These are phyloP conservation scores for Coleophora flavipennella DNA, from an alignment of 2,888 invertebrate species.

Conservation along the genomic window DNA sequence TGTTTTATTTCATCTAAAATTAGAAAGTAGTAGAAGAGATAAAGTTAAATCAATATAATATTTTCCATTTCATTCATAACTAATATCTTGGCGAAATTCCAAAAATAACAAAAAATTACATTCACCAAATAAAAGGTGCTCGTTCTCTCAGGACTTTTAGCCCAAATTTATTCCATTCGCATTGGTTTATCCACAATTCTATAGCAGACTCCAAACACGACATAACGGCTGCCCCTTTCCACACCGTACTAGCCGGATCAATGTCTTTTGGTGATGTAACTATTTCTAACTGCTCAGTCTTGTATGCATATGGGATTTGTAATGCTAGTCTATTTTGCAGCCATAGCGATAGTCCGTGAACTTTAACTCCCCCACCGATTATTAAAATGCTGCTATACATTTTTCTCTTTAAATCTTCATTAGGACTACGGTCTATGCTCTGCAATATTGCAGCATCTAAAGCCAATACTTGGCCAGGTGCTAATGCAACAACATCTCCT, in stretches of 20 bases:
- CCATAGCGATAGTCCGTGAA: conserved; percentile 87
- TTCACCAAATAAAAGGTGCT: conserved; percentile 91
- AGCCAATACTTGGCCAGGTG: conserved; percentile 86
- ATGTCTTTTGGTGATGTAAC: conserved; percentile 93
- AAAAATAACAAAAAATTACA: neutral
- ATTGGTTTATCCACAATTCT: conserved; percentile 90
- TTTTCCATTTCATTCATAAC: neutral
- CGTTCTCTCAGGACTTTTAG: conserved; percentile 89
- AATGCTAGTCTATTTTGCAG: conserved; percentile 88
- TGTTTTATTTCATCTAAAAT: too few relatives aligned
- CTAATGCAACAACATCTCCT: conserved; percentile 78
- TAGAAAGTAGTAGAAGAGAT: neutral
- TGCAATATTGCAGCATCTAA: conserved; percentile 93
- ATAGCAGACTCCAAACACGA: conserved; percentile 94
- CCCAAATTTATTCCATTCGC: conserved; percentile 90
- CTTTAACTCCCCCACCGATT: conserved; percentile 93
- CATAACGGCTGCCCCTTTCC: conserved; percentile 96
- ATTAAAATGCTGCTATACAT: conserved; percentile 95
- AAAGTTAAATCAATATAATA: neutral
- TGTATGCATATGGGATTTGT: conserved; percentile 85
- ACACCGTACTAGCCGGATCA: conserved; percentile 90
- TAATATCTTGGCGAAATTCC: neutral
- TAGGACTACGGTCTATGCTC: conserved; percentile 91
- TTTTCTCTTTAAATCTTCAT: conserved; percentile 91
- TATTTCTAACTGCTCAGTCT: conserved; percentile 89